Percentiles rank a stretch among this genome's conserved stretches.
Evolutionary conservation across 2,888 invertebrate species (phyloP).

Genomic region (Trachelus tabidus): DNA sequence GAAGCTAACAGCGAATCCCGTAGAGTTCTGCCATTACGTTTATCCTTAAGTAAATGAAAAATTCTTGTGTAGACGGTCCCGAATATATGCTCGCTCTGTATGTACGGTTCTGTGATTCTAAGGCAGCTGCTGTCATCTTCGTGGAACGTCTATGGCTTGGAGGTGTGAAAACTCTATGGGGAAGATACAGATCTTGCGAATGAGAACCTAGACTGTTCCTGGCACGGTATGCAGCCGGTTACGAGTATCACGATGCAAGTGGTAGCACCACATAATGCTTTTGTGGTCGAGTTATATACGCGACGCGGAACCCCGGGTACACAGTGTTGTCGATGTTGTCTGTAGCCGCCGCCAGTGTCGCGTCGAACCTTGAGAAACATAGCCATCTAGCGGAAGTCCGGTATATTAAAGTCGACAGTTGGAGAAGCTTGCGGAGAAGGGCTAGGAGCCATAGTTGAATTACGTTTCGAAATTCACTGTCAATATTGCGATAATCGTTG

Average conservation of each 20-base stretch:
- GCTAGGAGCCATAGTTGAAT: background rate
- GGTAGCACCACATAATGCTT: background rate
- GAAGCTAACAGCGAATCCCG: background rate
- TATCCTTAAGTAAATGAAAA: background rate
- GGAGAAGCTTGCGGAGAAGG: background rate
- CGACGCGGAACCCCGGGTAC: background rate
- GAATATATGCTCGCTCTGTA: background rate
- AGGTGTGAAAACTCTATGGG: background rate
- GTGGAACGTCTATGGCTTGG: background rate
- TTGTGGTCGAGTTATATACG: background rate
- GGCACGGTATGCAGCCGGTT: background rate
- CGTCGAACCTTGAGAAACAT: too few species aligned
- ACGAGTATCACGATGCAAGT: background rate
- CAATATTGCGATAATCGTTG: too few species aligned
- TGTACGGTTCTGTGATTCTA: background rate
- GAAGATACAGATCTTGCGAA: background rate
- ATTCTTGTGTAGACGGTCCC: background rate
- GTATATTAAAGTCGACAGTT: background rate
- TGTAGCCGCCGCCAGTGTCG: background rate
- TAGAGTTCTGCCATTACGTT: background rate
- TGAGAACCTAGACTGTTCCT: background rate
- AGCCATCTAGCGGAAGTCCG: background rate
- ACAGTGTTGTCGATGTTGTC: background rate
- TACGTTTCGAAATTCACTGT: too few species aligned
- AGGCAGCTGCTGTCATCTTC: background rate